Conservation (phyloP, 2,113 vertebrate species). For the Psilopsiagon aurifrons region DNA sequence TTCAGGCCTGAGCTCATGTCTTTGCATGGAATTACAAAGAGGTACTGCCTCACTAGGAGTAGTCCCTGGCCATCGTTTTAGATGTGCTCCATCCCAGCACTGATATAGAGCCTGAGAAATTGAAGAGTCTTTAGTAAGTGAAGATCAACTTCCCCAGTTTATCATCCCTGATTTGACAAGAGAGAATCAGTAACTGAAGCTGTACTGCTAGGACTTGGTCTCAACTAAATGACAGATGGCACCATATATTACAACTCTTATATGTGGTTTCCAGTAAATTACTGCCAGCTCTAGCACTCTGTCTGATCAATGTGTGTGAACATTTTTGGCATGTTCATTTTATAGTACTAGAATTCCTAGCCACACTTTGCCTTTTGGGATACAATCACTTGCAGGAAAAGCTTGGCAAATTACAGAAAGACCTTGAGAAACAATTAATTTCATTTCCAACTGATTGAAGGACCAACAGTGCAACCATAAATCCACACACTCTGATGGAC, state of each 20-base stretch:
- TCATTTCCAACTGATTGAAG: background rate
- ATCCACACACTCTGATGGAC: background rate
- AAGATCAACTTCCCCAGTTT: background rate
- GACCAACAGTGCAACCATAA: background rate
- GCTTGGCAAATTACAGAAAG: background rate
- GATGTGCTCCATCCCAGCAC: background rate
- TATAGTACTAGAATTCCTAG: background rate
- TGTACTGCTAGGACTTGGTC: background rate
- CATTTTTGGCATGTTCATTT: background rate
- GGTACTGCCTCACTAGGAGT: background rate
- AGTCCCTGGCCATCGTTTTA: background rate
- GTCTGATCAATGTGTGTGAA: background rate
- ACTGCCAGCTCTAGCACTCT: background rate
- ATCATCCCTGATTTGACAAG: background rate
- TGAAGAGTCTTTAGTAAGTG: background rate
- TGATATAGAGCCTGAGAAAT: background rate
- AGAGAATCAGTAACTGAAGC: background rate
- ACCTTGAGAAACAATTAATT: background rate
- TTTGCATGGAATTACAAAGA: background rate
- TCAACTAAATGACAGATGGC: background rate
- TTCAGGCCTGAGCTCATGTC: background rate
- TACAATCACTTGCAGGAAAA: background rate
- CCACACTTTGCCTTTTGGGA: background rate
- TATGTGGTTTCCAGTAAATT: background rate
- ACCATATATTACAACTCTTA: background rate